Base-by-base conservation (phyloP, 2,113 vertebrate genomes). In the Dipodomys stephensi region DNA sequence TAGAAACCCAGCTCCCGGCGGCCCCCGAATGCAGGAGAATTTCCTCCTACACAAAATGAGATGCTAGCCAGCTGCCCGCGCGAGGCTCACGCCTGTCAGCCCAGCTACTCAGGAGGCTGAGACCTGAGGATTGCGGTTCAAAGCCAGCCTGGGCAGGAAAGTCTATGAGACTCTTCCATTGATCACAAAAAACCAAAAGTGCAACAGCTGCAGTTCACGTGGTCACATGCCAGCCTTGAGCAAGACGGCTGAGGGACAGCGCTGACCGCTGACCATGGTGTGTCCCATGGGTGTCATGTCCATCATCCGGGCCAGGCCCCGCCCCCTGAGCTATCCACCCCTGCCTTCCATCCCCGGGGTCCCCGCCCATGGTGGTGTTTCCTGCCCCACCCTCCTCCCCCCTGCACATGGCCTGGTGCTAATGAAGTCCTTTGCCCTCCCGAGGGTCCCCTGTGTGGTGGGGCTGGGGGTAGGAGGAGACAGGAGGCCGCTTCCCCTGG, bases 371-470 rank as follows among this genome's bases (percentile, higher is more conserved):
- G 7, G 1, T 18, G 3, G 15, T 1, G 35, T 39, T 88, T 69
- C 79, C 71, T 72, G 25, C 32, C 86, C 83, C 25, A 18, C 62
- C 71, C 30, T 25, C 30, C 65, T 39, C 39, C 62, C 11, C 49
- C 6, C 8, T 4, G 2, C 49, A 7, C 49, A 18, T 68, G 39
- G 4, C 49, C 10, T 68, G 39, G 4, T 94, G 27, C 39, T 39
- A 25, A 95, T 95, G 87, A 97, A 80, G 83, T 44, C 87, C 93
- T 95, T 93, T 95, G 49, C 46, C 49, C 74, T 76, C 19, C 49
- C 12, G 49, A 39, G 39, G 39, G 39, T 39, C 39, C 39, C 39
- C 39, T 39, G 39, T 39, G 39, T 39, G 39, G 39, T 39, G 39
- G 39, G 39, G 39, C 39, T 39, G 39, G 4, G 39, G 39, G 39